These are phyloP conservation scores for Drosophila mimica DNA, from an alignment of 2,888 invertebrate genomes.

Conservation along the genomic window DNA sequence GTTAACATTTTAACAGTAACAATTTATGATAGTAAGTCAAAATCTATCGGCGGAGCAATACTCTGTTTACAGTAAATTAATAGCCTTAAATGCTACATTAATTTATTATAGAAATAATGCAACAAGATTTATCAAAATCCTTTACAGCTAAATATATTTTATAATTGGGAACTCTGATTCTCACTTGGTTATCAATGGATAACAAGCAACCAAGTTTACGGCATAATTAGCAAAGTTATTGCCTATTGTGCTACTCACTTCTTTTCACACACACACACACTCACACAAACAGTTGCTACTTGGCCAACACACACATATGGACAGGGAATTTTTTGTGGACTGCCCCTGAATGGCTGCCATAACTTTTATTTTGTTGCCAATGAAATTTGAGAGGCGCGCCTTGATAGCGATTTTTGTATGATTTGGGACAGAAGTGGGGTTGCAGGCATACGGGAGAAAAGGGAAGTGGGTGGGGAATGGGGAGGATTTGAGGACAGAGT, in stretches of 20 bases:
- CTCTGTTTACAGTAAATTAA: neutral
- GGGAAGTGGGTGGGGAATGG: neutral
- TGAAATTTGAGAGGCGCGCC: constrained; percentile 68
- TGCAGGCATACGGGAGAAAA: neutral
- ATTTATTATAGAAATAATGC: neutral
- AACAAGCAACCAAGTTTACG: constrained; percentile 28
- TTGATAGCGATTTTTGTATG: constrained; percentile 43
- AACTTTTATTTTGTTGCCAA: constrained; percentile 44
- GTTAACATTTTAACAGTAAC: constrained; percentile 27
- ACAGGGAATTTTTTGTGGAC: constrained; percentile 7
- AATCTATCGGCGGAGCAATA: neutral
- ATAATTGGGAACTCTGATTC: neutral
- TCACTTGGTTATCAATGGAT: neutral
- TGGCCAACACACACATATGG: neutral
- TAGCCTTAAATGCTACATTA: neutral
- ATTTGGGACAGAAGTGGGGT: neutral
- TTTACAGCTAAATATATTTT: neutral
- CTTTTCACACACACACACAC: constrained; percentile 6
- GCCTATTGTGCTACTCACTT: neutral
- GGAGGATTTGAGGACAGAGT: constrained; percentile 4
- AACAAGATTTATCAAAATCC: neutral
- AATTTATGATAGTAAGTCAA: neutral
- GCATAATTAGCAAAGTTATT: constrained; percentile 67
- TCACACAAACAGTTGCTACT: neutral
- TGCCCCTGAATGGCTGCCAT: constrained; percentile 22